Evolutionary conservation across 2,888 invertebrate genomes (phyloP), one percentile per base, ranked within the genome.

Genomic region (Cataglyphis cursor): DNA sequence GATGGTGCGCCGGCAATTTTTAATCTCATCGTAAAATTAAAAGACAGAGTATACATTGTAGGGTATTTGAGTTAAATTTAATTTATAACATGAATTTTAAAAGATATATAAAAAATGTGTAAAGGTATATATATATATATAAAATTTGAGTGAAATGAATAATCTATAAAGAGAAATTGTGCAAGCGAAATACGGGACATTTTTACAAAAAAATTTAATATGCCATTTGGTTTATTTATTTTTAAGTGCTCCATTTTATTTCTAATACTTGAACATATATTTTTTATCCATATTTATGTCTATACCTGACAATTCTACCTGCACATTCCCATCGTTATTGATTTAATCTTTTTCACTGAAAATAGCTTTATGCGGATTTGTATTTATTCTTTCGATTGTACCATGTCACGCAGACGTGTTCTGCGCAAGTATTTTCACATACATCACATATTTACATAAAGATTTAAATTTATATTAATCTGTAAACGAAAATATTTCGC

Each of bases 381-480:
- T 80, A 48, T 80, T 80, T 80, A 80, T 80, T 51, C 35, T 41
- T 70, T 44, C 44, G 78, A 80, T 80, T 31, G 35, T 24, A n/a
- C 28, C 38, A 24, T 12, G 24, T 28, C 38, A 31, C 70, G 44
- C n/a, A 12, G n/a, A 59, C 31, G 31, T 8, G 9, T 41, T 73
- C 5, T n/a, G 15, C 2, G 28, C 12, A 59, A 12, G 5, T 2
- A 51, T 21, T 44, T 70, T 61, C 15, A 35, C 15, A 35, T n/a
- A 61, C 18, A 24, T 35, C 18, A 21, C 31, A 35, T 35, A 18
- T 80, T 80, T 80, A 35, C 59, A 59, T 12, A n/a, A 24, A 57
- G 59, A 80, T 80, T 68, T 68, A 18, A 70, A 78, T 78, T 80
- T 70, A 70, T 70, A 59, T 21, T 80, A 70, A 70, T 80, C 75